A percentile compares a stretch with the other conserved stretches of the same genome.
Conservation (phyloP, 2,797 vertebrate genomes). For the Trichosurus vulpecula region DNA sequence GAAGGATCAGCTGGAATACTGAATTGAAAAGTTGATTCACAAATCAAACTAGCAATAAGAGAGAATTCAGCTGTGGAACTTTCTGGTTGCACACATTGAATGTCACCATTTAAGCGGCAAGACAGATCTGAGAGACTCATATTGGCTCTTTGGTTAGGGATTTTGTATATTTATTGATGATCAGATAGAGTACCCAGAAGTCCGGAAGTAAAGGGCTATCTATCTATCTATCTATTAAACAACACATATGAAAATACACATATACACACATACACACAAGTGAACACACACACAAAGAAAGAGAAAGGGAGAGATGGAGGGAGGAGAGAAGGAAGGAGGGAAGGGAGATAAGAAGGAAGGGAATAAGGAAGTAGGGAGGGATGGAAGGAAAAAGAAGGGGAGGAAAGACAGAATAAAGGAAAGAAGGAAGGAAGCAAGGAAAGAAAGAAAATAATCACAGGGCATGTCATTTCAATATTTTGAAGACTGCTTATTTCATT, state of each 20-base stretch:
- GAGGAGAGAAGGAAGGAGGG: background rate
- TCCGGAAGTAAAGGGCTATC: background rate
- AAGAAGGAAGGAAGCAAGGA: background rate
- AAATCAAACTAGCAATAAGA: background rate
- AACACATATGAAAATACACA: background rate
- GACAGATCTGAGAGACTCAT: background rate
- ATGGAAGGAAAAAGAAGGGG: background rate
- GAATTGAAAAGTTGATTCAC: slow-evolving; percentile 27
- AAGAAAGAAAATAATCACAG: background rate
- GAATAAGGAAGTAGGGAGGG: background rate
- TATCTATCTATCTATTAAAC: too few species aligned
- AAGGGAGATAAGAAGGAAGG: background rate
- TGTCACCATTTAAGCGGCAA: background rate
- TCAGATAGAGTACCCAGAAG: background rate
- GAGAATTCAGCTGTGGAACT: background rate
- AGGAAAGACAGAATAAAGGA: background rate
- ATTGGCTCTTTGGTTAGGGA: background rate
- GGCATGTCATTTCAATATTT: background rate
- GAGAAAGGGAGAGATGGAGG: background rate
- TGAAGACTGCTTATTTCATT: background rate
- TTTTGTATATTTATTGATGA: background rate
- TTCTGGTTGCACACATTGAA: slow-evolving; percentile 53
- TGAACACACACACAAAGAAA: too few species aligned
- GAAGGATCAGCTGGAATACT: background rate
- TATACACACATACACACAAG: too few species aligned